phyloP scores from a whole-genome alignment of 2,113 vertebrate genomes.

The Sebastes schlegelii region DNA sequence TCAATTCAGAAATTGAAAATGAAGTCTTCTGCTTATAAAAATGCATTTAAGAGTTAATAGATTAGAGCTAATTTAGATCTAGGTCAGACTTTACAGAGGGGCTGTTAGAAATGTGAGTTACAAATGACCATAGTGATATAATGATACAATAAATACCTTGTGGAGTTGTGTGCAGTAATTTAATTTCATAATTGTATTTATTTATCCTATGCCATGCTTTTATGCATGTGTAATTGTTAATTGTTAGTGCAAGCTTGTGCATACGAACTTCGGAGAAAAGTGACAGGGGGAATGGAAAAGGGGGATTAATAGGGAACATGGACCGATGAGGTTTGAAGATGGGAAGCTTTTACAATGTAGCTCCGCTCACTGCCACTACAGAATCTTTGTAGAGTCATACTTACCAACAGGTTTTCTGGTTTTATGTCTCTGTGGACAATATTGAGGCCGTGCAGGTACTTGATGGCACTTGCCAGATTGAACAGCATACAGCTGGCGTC shows the following conservation, averaged over 20 bases:
- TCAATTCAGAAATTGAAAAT: not conserved
- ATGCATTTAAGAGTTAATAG: not conserved
- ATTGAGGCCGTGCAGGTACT: constrained; percentile 96
- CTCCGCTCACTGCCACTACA: not conserved
- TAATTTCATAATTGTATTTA: not conserved
- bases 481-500: constrained; percentile 99
- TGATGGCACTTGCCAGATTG: constrained; percentile 97
- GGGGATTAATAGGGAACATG: not conserved
- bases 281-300: not conserved
- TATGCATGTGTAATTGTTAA: not conserved
- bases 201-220: not conserved
- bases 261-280: not conserved
- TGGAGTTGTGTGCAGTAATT: not conserved
- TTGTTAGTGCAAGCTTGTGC: not conserved
- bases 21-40: not conserved
- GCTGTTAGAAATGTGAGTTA: not conserved
- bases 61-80: not conserved
- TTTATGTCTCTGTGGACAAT: constrained; percentile 99
- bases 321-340: not conserved
- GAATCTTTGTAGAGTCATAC: constrained; percentile 37
- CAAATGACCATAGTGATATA: not conserved
- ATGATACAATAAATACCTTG: not conserved
- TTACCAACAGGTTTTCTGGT: constrained; percentile 97
- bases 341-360: not conserved
- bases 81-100: not conserved